Evolutionary conservation across 2,888 invertebrate genomes (phyloP).

Genomic region (Melanophora roralis): DNA sequence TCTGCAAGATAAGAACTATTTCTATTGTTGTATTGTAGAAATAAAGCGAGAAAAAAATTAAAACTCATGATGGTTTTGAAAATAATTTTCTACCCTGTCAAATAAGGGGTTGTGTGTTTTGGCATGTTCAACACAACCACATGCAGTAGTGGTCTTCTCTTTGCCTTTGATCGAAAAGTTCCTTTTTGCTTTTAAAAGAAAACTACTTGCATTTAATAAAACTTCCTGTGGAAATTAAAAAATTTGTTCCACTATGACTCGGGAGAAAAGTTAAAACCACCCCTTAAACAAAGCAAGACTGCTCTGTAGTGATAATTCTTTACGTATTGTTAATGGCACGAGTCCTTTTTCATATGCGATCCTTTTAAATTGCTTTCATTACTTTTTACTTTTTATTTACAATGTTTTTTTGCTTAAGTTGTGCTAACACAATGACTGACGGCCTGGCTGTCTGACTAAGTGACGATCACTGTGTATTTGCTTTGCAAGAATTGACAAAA

Average conservation of each 20-base stretch:
- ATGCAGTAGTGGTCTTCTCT: slow-evolving; percentile 5
- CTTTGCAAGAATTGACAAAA: slow-evolving; percentile 43
- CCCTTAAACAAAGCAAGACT: slow-evolving; percentile 52
- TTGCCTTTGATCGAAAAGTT: slow-evolving; percentile 18
- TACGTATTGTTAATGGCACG: slow-evolving; percentile 48
- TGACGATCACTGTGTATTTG: slow-evolving; percentile 21
- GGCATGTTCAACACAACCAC: slow-evolving; percentile 50
- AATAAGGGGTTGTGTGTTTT: slow-evolving; percentile 45
- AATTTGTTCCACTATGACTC: slow-evolving; percentile 57
- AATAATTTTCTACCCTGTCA: slow-evolving; percentile 46
- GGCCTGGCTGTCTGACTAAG: not conserved
- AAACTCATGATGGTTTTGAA: slow-evolving; percentile 33
- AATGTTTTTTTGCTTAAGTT: not conserved
- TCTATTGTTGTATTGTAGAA: slow-evolving; percentile 18
- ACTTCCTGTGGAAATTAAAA: slow-evolving; percentile 43
- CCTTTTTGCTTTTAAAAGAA: slow-evolving; percentile 30
- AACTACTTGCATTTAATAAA: slow-evolving; percentile 32
- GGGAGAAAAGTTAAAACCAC: slow-evolving; percentile 43
- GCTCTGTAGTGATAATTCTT: slow-evolving; percentile 37
- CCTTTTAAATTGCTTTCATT: slow-evolving; percentile 28
- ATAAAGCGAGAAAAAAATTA: slow-evolving; percentile 4
- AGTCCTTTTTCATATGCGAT: slow-evolving; percentile 49
- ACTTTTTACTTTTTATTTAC: slow-evolving; percentile 15
- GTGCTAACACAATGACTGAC: not conserved
- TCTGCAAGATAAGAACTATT: slow-evolving; percentile 59